phyloP scores from a whole-genome alignment of 2,113 vertebrate genomes.

The Spea bombifrons region DNA sequence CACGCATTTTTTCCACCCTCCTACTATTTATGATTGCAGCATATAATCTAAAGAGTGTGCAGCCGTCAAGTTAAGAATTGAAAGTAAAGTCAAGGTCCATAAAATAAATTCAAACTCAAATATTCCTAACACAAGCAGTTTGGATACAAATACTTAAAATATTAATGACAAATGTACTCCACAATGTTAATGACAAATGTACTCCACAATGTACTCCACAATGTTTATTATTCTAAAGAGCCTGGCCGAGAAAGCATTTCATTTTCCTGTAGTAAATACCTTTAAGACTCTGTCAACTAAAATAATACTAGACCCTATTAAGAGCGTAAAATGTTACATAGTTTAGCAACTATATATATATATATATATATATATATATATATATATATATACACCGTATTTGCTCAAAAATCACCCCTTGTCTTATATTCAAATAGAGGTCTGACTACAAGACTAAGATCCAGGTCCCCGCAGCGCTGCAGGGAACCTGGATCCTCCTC shows the following conservation, averaged over 20 bases:
- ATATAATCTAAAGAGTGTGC: conserved; percentile 5
- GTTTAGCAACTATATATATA: too few species aligned
- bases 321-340: too few species aligned
- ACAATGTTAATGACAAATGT: conserved; percentile 4
- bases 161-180: conserved; percentile 22
- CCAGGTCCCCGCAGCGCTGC: too few species aligned
- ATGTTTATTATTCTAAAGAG: conserved; percentile 19
- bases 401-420: too few species aligned
- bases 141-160: conserved; percentile 8
- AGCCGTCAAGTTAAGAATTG: not conserved
- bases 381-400: too few species aligned
- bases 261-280: not conserved
- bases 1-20: too few species aligned
- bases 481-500: too few species aligned
- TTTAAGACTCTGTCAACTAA: not conserved
- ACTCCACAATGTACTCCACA: conserved; percentile 14
- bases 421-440: too few species aligned
- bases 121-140: conserved; percentile 14
- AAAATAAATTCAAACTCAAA: conserved; percentile 17
- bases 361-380: too few species aligned
- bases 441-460: too few species aligned
- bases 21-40: conserved; percentile 1
- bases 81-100: conserved; percentile 41
- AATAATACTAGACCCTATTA: too few species aligned
- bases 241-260: conserved; percentile 4